Conservation (phyloP, 2,113 vertebrate genomes). For the Protomyctophum bolini region DNA sequence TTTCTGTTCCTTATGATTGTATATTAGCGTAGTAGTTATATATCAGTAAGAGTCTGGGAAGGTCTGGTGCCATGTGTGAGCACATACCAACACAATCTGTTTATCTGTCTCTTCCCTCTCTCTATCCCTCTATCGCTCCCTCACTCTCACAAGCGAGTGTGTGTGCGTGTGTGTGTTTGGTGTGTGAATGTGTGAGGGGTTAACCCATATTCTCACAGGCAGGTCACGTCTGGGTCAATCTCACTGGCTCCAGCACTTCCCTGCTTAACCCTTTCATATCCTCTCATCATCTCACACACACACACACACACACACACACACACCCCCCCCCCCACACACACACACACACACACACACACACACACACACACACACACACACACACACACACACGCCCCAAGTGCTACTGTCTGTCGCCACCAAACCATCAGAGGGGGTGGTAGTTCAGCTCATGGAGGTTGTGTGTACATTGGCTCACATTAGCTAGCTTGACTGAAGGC, state of each 20-base stretch:
- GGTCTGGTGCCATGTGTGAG: too few relatives aligned
- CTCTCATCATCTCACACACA: background rate
- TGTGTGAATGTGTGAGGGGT: constrained; percentile 21
- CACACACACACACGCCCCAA: background rate
- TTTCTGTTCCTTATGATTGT: too few relatives aligned
- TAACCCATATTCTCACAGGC: constrained; percentile 68
- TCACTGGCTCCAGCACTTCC: constrained; percentile 71
- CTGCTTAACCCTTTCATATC: constrained; percentile 67
- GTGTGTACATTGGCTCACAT: too few relatives aligned
- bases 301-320: background rate
- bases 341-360: background rate
- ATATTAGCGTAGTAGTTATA: too few relatives aligned
- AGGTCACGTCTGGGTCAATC: constrained; percentile 77
- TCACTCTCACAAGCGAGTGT: constrained; percentile 4
- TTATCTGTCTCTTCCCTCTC: constrained; percentile 43
- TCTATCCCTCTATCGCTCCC: too few relatives aligned
- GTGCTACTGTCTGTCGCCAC: background rate
- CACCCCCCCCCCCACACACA: background rate
- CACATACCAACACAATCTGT: constrained; percentile 3
- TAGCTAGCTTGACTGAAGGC: too few relatives aligned
- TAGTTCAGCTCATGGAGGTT: background rate
- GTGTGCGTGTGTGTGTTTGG: constrained; percentile 32
- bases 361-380: background rate
- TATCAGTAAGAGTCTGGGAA: too few relatives aligned
- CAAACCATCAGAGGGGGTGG: background rate